Evolutionary conservation across 2,888 invertebrate species (phyloP).

Genomic region (Odontomyia ornata): DNA sequence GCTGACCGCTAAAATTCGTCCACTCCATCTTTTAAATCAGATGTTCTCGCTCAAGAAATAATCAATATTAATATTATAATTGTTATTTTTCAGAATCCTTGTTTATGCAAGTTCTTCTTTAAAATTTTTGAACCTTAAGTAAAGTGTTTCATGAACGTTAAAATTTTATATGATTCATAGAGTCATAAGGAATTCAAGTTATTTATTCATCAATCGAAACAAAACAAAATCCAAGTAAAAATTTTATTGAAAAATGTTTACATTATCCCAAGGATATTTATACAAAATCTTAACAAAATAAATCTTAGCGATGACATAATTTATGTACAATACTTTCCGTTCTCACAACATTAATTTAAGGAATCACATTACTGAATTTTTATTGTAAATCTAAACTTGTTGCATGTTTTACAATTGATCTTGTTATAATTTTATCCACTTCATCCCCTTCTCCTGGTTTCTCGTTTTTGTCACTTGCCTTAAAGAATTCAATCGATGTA

Average conservation of each 20-base stretch:
- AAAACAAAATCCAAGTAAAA: too few relatives aligned
- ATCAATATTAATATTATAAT: too few relatives aligned
- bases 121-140: too few relatives aligned
- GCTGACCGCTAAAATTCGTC: too few relatives aligned
- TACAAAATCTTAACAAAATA: conserved; percentile 4
- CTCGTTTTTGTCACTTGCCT: conserved; percentile 57
- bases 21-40: too few relatives aligned
- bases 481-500: conserved; percentile 52
- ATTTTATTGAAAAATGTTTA: neutral
- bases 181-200: too few relatives aligned
- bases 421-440: conserved; percentile 55
- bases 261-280: neutral
- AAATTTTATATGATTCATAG: too few relatives aligned
- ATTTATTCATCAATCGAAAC: too few relatives aligned
- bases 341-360: neutral
- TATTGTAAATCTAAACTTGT: conserved; percentile 52
- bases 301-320: conserved; percentile 14
- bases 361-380: neutral
- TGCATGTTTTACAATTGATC: conserved; percentile 63
- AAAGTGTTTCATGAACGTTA: too few relatives aligned
- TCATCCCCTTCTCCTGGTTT: conserved; percentile 55
- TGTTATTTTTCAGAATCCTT: too few relatives aligned
- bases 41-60: too few relatives aligned
- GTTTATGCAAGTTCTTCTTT: too few relatives aligned
- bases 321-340: conserved; percentile 22